Percentiles rank a stretch among this genome's conserved stretches.
These are phyloP conservation scores for Hylomyscus alleni DNA, from an alignment of 2,797 vertebrate genomes.

Conservation along the genomic window DNA sequence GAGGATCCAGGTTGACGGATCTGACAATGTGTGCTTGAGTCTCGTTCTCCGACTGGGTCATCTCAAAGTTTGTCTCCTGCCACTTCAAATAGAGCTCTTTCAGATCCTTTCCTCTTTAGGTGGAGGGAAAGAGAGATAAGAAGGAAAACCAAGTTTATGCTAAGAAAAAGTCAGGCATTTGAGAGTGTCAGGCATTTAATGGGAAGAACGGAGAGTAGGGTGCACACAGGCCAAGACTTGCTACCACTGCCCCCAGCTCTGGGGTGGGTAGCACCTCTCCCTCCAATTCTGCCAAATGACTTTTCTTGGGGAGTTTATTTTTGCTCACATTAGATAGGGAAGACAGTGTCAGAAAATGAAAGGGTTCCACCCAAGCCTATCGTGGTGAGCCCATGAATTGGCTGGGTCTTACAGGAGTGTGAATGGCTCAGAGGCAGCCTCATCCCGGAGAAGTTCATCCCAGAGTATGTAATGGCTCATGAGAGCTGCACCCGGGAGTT, in stretches of 20 bases:
- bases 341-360: not conserved
- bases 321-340: not conserved
- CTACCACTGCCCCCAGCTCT: not conserved
- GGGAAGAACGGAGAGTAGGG: not conserved
- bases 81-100: conserved; percentile 16
- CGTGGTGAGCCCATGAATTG: not conserved
- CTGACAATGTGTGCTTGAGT: not conserved
- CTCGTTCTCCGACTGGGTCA: conserved; percentile 32
- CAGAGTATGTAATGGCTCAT: fast-evolving
- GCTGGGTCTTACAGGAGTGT: not conserved
- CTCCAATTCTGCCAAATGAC: not conserved
- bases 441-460: not conserved
- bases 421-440: not conserved
- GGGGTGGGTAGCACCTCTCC: not conserved
- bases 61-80: conserved; percentile 33
- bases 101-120: conserved; percentile 19
- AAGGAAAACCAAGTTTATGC: conserved; percentile 44
- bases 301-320: not conserved
- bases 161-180: not conserved
- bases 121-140: conserved; percentile 11
- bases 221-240: not conserved
- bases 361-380: not conserved
- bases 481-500: not conserved
- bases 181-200: not conserved
- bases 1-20: not conserved